phyloP scores from a whole-genome alignment of 2,113 vertebrate species.

The Cisticola juncidis region DNA sequence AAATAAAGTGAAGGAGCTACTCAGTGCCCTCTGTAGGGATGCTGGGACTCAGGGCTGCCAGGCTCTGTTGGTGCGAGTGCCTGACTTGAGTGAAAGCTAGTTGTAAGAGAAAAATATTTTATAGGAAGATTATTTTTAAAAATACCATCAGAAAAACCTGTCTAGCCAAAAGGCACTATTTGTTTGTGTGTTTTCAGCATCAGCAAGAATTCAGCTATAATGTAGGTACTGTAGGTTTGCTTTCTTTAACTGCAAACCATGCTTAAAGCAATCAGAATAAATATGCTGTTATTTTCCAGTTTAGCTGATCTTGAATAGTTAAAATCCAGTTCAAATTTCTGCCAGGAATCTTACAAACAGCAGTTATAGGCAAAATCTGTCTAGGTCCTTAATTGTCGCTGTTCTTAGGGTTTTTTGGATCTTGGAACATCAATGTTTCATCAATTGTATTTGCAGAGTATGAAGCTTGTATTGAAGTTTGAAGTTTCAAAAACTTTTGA shows the following conservation, averaged over 20 bases:
- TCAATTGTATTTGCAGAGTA: not conserved
- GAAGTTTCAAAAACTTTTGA: not conserved
- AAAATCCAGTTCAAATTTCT: not conserved
- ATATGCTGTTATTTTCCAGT: not conserved
- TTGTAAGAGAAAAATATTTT: not conserved
- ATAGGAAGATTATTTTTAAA: not conserved
- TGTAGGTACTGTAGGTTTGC: not conserved
- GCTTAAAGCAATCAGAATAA: not conserved
- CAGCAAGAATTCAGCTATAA: not conserved
- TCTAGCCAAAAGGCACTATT: not conserved
- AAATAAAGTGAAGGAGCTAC: not conserved
- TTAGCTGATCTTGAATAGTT: not conserved
- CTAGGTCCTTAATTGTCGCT: not conserved
- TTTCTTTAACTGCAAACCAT: not conserved
- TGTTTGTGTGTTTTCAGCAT: not conserved
- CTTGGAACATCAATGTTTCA: not conserved
- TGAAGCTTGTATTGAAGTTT: not conserved
- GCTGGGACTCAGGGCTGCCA: not conserved
- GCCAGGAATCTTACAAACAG: not conserved
- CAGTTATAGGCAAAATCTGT: not conserved
- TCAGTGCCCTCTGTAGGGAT: not conserved
- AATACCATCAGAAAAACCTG: not conserved
- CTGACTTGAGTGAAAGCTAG: not conserved
- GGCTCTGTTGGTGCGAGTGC: not conserved
- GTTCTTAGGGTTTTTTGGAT: not conserved